Evolutionary conservation across 2,113 vertebrate genomes (phyloP), one percentile per base, ranked within the genome.

Genomic region (Triplophysa tibetana): DNA sequence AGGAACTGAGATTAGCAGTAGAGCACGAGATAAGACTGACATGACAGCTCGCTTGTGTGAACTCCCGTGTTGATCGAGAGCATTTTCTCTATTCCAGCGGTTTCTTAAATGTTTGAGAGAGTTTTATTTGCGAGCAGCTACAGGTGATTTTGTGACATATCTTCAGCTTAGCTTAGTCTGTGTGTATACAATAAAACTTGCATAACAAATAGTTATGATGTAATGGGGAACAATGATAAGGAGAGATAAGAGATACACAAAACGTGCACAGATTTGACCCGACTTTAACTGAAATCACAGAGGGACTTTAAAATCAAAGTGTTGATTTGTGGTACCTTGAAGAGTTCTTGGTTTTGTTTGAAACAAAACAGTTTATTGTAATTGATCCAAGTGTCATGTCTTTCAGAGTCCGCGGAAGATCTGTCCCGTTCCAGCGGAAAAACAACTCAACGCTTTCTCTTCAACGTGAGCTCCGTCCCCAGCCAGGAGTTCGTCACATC

Each of bases 401-500:
- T 52, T 88, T 80, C 85, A 96, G 95, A 96, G 90, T 90, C 91
- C 85, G 85, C 93, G 88, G 95, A 96, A 89, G 92, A 94, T 70
- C 87, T 96, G 75, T 93, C 92, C 65, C 91, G 93, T 89, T 84
- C 67, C 1, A 90, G 87, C 79, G 93, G 91, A 68, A 95, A 90
- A 89, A 94, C 93, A 29, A 77, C 90, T 19, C 93, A 94, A 8
- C 90, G 91, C 79, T 96, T 96, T 91, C 93, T 94, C 92, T 96
- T 96, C 89, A 95, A 95, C 85, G 91, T 96, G 85, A 94, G 91
- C 83, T 94, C 95, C 79, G 87, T 96, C 82, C 95, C 95, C 45
- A 85, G 82, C 0, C 94, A 94, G 88, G 95, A 96, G 84, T 90
- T 92, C 54, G 86, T 96, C 91, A 95, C 94, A 66, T 95, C 95